A percentile compares a stretch with the other conserved stretches of the same genome.
Evolutionary conservation across 2,113 vertebrate species (phyloP).

Genomic region (Chaetura pelagica): DNA sequence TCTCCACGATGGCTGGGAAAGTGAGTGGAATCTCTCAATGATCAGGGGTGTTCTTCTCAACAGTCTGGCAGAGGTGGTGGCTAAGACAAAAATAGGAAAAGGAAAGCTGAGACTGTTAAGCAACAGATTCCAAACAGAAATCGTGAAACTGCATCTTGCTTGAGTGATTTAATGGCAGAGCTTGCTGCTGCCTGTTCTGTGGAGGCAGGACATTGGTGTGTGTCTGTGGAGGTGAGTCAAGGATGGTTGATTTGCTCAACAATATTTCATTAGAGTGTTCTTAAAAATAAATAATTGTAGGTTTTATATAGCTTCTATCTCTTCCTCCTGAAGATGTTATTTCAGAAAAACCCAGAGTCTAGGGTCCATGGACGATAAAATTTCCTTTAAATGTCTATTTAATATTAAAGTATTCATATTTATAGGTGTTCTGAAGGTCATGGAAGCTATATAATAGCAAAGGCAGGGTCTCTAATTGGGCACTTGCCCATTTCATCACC

Average conservation of each 20-base stretch:
- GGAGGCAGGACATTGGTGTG: background rate
- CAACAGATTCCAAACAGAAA: background rate
- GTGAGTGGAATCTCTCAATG: background rate
- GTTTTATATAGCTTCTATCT: background rate
- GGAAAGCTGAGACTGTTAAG: background rate
- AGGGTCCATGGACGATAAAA: background rate
- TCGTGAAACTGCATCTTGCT: background rate
- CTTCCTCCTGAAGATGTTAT: background rate
- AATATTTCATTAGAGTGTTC: background rate
- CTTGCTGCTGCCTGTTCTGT: background rate
- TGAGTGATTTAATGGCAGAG: background rate
- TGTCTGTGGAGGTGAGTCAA: background rate
- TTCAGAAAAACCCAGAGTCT: background rate
- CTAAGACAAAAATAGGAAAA: background rate
- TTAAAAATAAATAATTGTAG: background rate
- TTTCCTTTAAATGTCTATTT: background rate
- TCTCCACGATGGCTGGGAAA: background rate
- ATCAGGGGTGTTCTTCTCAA: background rate
- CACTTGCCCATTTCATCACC: background rate
- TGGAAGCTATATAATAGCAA: background rate
- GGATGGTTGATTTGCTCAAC: background rate
- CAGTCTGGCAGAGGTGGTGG: background rate
- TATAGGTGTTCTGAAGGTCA: background rate
- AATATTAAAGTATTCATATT: background rate
- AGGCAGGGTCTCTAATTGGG: background rate